phyloP scores from a whole-genome alignment of 1,140 invertebrate species.

The Argopecten irradians region DNA sequence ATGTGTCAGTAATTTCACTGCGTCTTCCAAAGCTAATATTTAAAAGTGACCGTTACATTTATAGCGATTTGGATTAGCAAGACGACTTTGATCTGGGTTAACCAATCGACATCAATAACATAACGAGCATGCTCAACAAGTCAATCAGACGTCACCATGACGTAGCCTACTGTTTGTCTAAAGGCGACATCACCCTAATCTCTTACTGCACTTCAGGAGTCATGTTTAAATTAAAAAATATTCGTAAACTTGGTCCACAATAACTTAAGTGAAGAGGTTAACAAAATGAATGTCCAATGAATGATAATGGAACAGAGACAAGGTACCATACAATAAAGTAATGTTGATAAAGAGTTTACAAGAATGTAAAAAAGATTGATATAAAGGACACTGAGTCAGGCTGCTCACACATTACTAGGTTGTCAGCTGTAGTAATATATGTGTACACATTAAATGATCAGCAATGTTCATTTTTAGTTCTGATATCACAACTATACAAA shows the following conservation, averaged over 20 bases:
- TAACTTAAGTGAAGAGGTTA: not conserved
- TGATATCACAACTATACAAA: too few species aligned
- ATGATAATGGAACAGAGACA: not conserved
- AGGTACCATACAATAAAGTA: not conserved
- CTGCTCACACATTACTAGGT: not conserved
- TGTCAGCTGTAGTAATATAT: not conserved
- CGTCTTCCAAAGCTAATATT: too few species aligned
- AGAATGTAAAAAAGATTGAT: not conserved
- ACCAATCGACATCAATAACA: too few species aligned
- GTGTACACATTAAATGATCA: not conserved
- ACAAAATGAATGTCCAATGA: not conserved
- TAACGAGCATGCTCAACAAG: too few species aligned
- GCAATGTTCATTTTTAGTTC: not conserved
- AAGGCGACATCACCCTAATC: too few species aligned
- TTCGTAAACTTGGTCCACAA: constrained; percentile 4
- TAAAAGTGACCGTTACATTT: too few species aligned
- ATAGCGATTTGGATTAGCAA: too few species aligned
- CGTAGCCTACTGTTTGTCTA: too few species aligned
- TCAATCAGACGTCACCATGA: too few species aligned
- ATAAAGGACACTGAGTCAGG: not conserved
- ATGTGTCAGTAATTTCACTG: not conserved
- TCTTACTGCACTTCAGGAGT: too few species aligned
- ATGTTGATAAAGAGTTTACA: not conserved
- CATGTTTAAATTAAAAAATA: not conserved
- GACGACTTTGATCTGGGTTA: too few species aligned